phyloP scores from a whole-genome alignment of 1,140 invertebrate species.

The Bombus huntii region DNA sequence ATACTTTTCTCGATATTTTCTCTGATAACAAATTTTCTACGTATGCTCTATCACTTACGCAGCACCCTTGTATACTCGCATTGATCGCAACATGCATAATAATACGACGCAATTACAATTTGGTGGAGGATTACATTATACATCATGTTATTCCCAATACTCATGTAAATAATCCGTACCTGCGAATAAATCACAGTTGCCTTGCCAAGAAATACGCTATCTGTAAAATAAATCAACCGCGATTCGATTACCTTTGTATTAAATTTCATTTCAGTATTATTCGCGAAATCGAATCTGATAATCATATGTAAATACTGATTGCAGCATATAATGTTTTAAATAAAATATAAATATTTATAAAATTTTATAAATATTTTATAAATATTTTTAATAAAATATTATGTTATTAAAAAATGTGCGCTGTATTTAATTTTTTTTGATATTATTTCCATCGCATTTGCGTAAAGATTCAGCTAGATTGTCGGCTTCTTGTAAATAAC shows the following conservation, averaged over 20 bases:
- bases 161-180: slow-evolving; percentile 11
- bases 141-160: slow-evolving; percentile 4
- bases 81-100: background rate
- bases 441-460: background rate
- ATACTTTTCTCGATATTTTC: background rate
- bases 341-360: background rate
- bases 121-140: slow-evolving; percentile 28
- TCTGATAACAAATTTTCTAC: background rate
- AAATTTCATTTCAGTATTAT: background rate
- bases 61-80: background rate
- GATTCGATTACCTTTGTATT: background rate
- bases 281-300: background rate
- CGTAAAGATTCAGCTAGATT: background rate
- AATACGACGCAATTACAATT: slow-evolving; percentile 33
- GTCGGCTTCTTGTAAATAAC: slow-evolving; percentile 46
- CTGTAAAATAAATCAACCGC: slow-evolving; percentile 29
- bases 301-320: slow-evolving; percentile 28
- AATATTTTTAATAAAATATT: background rate
- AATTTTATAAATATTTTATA: no score
- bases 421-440: background rate
- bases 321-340: background rate
- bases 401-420: background rate
- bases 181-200: slow-evolving; percentile 3
- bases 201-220: slow-evolving; percentile 8
- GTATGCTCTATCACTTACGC: slow-evolving; percentile 11